Percentiles rank a stretch among this genome's conserved stretches.
Conservation (phyloP, 2,113 vertebrate species). For the Heliornis fulica region DNA sequence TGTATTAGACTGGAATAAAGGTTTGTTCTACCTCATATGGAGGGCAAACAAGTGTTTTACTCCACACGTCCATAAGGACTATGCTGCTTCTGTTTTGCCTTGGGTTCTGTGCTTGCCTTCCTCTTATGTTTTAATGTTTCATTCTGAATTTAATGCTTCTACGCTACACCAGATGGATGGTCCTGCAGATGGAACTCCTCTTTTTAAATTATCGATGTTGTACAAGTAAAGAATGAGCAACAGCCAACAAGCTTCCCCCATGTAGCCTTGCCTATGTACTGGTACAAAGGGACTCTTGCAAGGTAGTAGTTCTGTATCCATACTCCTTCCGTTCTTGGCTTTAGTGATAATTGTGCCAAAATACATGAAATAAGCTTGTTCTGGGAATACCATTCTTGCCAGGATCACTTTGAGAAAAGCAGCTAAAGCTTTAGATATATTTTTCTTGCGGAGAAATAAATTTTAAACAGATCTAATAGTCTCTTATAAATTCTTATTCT, state of each 20-base stretch:
- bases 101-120: background rate
- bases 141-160: background rate
- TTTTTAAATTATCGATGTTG: constrained; percentile 19
- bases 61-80: background rate
- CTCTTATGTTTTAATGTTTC: constrained; percentile 12
- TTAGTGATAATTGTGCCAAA: background rate
- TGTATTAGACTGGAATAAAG: background rate
- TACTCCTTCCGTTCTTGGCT: background rate
- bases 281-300: background rate
- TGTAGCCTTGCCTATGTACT: background rate
- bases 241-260: background rate
- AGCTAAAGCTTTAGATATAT: background rate
- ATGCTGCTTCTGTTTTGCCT: background rate
- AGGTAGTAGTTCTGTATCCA: background rate
- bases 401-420: background rate
- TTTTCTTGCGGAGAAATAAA: background rate
- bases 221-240: background rate
- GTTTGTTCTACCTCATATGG: background rate
- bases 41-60: background rate
- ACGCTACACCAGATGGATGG: background rate
- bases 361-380: background rate
- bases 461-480: background rate
- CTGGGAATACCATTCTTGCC: background rate
- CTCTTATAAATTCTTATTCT: background rate
- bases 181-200: background rate